Base-by-base conservation (phyloP, 2,113 vertebrate species). In the Hippoglossus stenolepis region DNA sequence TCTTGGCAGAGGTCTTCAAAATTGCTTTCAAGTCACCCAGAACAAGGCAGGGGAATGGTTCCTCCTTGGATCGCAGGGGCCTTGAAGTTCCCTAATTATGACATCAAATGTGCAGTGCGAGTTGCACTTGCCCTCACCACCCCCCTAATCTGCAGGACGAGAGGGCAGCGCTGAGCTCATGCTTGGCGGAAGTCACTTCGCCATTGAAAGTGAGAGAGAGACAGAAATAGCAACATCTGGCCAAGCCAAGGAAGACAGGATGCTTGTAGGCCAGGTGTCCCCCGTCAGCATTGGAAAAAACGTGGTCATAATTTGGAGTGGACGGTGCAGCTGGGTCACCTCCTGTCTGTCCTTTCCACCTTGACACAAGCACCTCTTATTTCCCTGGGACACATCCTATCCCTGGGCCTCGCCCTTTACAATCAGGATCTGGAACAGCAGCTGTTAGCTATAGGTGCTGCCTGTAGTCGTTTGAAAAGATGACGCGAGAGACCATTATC, bases 241-340 rank as follows among this genome's bases (percentile, higher is more conserved):
- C 82, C 62, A 12, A 82, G 73, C 12, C 77, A 5, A 70, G 90
- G 89, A 90, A 89, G 73, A 72, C 86, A 89, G 90, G 91, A 91
- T 87, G 86, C 79, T 84, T 58, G 47, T 43, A 24, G 82, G 85
- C 85, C 90, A 93, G 86, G 92, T 91, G 90, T 91, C 73, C 69
- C 69, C 74, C 45, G 76, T 76, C 14, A 80, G 69, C 3, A 7
- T 70, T 84, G 87, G 87, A 90, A 91, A 31, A 91, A 87, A 78
- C 23, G 28, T 80, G 54, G 59, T 87, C 71, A 80, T 63, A 53
- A 72, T 68, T 58, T 62, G 47, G 40, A 79, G 15, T 51, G 70
- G 77, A 77, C 53, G 10, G 45, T 31, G 49, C 63, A 67, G 68
- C 62, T 2, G 43, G 15, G 60, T 53, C 77, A 63, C 73, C 77